These are phyloP conservation scores for Monochamus alternatus DNA, from an alignment of 2,888 invertebrate genomes.

Conservation along the genomic window DNA sequence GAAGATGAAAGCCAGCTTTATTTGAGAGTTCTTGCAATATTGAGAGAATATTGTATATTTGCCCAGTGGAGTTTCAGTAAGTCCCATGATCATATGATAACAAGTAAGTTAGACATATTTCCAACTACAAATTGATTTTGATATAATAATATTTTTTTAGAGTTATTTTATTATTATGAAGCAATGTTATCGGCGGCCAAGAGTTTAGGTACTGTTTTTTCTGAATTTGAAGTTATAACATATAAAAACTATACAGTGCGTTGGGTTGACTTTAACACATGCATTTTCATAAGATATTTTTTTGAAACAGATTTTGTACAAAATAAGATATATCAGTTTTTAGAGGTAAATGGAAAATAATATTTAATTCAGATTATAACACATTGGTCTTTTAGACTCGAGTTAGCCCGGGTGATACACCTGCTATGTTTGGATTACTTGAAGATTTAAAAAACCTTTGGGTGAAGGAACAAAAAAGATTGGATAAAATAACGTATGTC, in stretches of 20 bases:
- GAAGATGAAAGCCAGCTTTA: constrained; percentile 73
- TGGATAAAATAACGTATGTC: constrained; percentile 54
- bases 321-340: constrained; percentile 60
- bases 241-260: constrained; percentile 77
- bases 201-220: constrained; percentile 74
- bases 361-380: background rate
- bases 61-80: constrained; percentile 72
- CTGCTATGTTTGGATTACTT: constrained; percentile 53
- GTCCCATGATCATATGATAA: constrained; percentile 55
- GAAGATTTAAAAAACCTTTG: constrained; percentile 56
- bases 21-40: constrained; percentile 76
- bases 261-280: constrained; percentile 80
- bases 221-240: constrained; percentile 76
- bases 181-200: constrained; percentile 76
- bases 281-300: constrained; percentile 73
- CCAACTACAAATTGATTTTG: constrained; percentile 9
- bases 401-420: constrained; percentile 55
- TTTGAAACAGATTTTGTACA: constrained; percentile 64
- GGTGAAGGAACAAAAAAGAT: constrained; percentile 53
- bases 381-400: constrained; percentile 51
- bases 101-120: constrained; percentile 56
- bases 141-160: constrained; percentile 62
- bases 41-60: constrained; percentile 78
- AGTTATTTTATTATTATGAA: constrained; percentile 77
- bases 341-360: constrained; percentile 54